Evolutionary conservation across 2,797 vertebrate species (phyloP).

Genomic region (Spea hammondii): DNA sequence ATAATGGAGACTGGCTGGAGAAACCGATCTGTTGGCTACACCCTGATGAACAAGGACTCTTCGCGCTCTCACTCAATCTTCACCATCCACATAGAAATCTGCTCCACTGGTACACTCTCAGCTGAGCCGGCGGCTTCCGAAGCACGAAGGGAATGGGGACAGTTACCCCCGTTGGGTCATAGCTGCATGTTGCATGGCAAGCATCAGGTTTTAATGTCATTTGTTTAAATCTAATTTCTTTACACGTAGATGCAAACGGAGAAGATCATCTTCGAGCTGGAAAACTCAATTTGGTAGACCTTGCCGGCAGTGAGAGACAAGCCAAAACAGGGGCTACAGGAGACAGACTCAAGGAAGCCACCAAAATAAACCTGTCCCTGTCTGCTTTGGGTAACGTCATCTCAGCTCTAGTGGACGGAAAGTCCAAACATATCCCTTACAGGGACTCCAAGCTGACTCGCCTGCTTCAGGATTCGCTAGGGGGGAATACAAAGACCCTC

Average conservation of each 20-base stretch:
- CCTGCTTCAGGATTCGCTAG: conserved; percentile 88
- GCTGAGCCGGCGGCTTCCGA: too few relatives aligned
- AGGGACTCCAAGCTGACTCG: conserved; percentile 87
- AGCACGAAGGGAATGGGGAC: too few relatives aligned
- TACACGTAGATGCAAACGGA: conserved; percentile 63
- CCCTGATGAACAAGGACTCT: conserved; percentile 88
- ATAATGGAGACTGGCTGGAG: conserved; percentile 81
- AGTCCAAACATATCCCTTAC: conserved; percentile 82
- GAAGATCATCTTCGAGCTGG: conserved; percentile 81
- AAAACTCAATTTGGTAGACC: conserved; percentile 88
- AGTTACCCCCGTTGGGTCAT: too few relatives aligned
- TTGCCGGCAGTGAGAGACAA: conserved; percentile 89
- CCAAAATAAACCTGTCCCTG: conserved; percentile 90
- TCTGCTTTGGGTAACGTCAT: conserved; percentile 87
- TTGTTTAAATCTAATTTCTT: neutral
- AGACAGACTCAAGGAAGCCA: conserved; percentile 84
- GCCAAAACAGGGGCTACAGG: conserved; percentile 86
- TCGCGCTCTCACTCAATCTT: conserved; percentile 90
- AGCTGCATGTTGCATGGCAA: too few relatives aligned
- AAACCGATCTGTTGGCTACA: conserved; percentile 82
- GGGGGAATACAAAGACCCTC: conserved; percentile 84
- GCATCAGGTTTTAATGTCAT: too few relatives aligned
- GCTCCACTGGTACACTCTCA: conserved; percentile 66
- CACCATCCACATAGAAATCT: conserved; percentile 85
- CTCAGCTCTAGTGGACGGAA: conserved; percentile 82